Percentiles rank a stretch among this genome's conserved stretches.
Evolutionary conservation across 2,113 vertebrate species (phyloP).

Genomic region (Marmota flaviventris): DNA sequence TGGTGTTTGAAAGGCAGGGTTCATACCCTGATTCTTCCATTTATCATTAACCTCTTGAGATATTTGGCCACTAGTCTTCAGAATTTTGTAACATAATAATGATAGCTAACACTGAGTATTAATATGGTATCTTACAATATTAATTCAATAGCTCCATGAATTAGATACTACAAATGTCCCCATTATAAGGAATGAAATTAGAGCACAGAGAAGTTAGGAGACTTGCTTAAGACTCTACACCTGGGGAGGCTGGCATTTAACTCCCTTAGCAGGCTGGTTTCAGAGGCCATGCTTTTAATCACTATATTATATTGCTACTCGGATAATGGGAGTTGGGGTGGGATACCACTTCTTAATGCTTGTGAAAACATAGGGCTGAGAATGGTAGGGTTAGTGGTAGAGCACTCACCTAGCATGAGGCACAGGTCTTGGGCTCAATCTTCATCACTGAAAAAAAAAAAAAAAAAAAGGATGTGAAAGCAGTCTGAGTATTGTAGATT

Average conservation of each 20-base stretch:
- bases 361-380: background rate
- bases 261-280: background rate
- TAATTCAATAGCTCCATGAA: slow-evolving; percentile 10
- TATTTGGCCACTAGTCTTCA: background rate
- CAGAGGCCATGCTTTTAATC: background rate
- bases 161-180: background rate
- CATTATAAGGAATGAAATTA: background rate
- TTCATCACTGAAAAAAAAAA: background rate
- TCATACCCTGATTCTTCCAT: too few species aligned
- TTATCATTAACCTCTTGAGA: background rate
- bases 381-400: background rate
- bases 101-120: background rate
- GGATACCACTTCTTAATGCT: background rate
- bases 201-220: slow-evolving; percentile 15
- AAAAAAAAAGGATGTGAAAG: background rate
- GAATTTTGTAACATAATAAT: background rate
- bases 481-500: background rate
- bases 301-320: background rate
- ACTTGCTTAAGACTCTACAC: background rate
- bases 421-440: background rate
- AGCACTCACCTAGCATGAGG: background rate
- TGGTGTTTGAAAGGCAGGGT: background rate
- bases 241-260: background rate
- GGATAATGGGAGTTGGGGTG: too few species aligned
- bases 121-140: background rate